Evolutionary conservation across 2,797 vertebrate species (phyloP), one percentile per base, ranked within the genome.

Genomic region (Hippoglossus hippoglossus): DNA sequence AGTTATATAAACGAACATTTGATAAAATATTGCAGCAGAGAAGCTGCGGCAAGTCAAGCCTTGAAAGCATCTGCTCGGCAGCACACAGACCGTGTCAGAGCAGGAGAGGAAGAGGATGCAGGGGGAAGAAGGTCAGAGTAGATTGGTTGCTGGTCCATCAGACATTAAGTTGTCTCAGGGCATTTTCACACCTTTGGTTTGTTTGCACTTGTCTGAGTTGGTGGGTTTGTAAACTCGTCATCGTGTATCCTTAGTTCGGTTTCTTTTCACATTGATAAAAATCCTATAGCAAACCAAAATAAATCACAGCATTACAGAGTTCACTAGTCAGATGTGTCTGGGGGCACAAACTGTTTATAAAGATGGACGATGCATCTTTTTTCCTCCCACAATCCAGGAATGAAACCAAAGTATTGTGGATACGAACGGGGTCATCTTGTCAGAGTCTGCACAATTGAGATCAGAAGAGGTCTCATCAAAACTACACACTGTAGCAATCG

Each of bases 111-210:
- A 67, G 36, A 57, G 39, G n/a, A 41, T 47, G 54, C 34, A 54
- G 67, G 15, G 57, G 25, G 51, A 80, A 46, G 65, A 74, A 36
- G 41, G 59, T 62, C 73, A 58, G 57, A 72, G 66, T 60, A 0
- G 18, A 68, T 57, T 58, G 57, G 56, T 39, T 63, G 55, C 44
- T 1, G 34, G 58, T 56, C 47, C 72, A 67, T 83, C 64, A 63
- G 61, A 78, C 61, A 84, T 67, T 75, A 71, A 71, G 74, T 70
- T 44, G 65, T 69, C 55, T n/a, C 19, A 24, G 10, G 21, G 21
- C 11, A 22, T 24, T 21, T 51, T 24, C 49, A 51, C n/a, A 51
- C 49, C 49, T 51, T 11, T 22, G 18, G 49, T 22, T 51, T 51
- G 21, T 24, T 22, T 51, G 21, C 10, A 11, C 21, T 22, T 10